Evolutionary conservation across 2,888 invertebrate species (phyloP), one percentile per base, ranked within the genome.

Genomic region (Campopleginae sp.): DNA sequence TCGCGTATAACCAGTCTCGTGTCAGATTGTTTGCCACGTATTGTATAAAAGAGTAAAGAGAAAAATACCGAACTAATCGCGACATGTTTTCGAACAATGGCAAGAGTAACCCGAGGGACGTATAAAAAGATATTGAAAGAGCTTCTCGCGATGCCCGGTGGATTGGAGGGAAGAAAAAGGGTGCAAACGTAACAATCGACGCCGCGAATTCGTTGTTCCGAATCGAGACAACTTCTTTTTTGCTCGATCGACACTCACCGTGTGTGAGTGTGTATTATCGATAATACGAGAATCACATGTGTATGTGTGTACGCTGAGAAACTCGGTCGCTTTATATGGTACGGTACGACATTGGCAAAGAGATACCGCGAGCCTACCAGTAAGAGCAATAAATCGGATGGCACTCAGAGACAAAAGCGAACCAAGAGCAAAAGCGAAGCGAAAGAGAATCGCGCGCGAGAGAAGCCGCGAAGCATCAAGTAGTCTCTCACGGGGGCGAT

Each of bases 341-440:
- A 85, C 81, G 82, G 75, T 77, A 82, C 79, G 86, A 80, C 84
- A 86, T 87, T 31, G 87, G 84, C 84, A 87, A 87, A 87, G 86
- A 88, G 85, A 87, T 61, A 85, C 88, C 88, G 88, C 85, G 72
- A 72, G 85, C 82, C 84, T 85, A 87, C 82, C 66, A 84, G 87
- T 86, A 87, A 78, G 78, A 83, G 87, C 85, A 86, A 88, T 87
- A 86, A 88, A 87, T 88, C 86, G 84, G 87, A 86, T 86, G 82
- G 87, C 86, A 86, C 87, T 83, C 86, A 63, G 82, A 85, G 85
- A 87, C 87, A 88, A 88, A 88, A 87, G 86, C 82, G 82, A 86
- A 86, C 77, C 23, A 46, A 48, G 46, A 66, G 77, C 51, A 38
- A 66, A 77, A 44, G 66, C 66, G 42, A 77, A 66, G 61, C 61